phyloP scores from a whole-genome alignment of 2,888 invertebrate species.

The Amorpha juglandis region DNA sequence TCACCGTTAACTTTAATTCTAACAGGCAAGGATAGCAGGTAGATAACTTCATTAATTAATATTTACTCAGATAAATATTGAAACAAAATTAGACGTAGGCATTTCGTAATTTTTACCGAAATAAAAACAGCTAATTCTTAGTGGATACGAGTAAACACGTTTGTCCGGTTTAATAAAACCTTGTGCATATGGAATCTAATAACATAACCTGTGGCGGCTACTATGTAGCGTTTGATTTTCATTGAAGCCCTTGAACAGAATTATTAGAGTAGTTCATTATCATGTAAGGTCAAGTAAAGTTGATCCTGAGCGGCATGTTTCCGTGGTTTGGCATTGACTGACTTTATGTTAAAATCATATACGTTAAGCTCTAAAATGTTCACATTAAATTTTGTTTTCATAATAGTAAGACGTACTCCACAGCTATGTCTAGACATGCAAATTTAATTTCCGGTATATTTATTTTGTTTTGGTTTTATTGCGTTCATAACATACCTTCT shows the following conservation, averaged over 20 bases:
- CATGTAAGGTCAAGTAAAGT: constrained; percentile 43
- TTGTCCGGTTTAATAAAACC: constrained; percentile 22
- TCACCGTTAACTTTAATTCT: too few relatives aligned
- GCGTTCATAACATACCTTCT: constrained; percentile 37
- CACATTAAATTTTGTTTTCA: constrained; percentile 47
- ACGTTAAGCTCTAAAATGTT: constrained; percentile 35
- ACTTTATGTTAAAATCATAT: constrained; percentile 45
- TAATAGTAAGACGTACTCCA: constrained; percentile 47
- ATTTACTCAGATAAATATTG: not conserved
- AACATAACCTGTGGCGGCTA: not conserved
- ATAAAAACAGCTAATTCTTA: constrained; percentile 6
- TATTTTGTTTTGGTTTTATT: constrained; percentile 47
- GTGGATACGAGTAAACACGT: constrained; percentile 17
- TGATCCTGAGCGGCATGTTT: constrained; percentile 37
- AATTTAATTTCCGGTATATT: constrained; percentile 44
- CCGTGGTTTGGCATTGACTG: constrained; percentile 53
- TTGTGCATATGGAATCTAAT: constrained; percentile 6
- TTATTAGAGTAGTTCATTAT: constrained; percentile 11
- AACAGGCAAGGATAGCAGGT: too few relatives aligned
- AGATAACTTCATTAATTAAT: constrained; percentile 8
- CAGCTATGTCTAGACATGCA: constrained; percentile 48
- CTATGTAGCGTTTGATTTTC: not conserved
- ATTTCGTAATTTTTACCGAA: constrained; percentile 22
- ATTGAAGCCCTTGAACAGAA: not conserved
- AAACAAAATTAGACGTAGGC: not conserved